Base-by-base conservation (phyloP, 2,797 vertebrate genomes). In the Sitta carolinensis region DNA sequence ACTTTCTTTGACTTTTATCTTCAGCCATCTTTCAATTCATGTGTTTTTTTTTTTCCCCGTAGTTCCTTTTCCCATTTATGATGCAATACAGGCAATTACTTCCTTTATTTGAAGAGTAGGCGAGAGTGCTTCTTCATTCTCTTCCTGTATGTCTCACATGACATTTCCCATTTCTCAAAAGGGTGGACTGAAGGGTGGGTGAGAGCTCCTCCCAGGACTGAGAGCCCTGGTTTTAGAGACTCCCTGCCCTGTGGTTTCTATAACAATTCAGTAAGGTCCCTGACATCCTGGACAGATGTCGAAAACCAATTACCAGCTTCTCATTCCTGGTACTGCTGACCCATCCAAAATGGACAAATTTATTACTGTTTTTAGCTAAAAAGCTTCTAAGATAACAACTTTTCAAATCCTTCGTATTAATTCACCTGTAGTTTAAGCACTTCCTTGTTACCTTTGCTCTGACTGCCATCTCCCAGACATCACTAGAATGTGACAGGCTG, bases 41-140 rank as follows among this genome's bases (percentile, higher is more conserved):
- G 14, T 52, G 17, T 6, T 25, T 57, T 72, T 82, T 82, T 36
- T 45, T 4, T 2, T 5, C 23, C 30, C 9, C 13, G 26, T 61
- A 32, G 45, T 87, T 90, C 83, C 34, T 89, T 78, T 93, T 94
- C 74, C 67, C 10, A 22, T 67, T 67, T 16, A 7, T 74, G 78
- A 51, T 92, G 72, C 45, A 83, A 83, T 87, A 58, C 38, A 58
- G 43, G 78, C 74, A 67, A 95, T 94, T 90, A 36, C 81, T 95
- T 96, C 90, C 93, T 96, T 84, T 95, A 93, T 95, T 90, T 94
- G 78, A 91, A 34, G 47, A 80, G 83, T 3, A 91, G 69, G 83
- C 76, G 55, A 45, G 67, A 73, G 67, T 77, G 47, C 43, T 74
- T 67, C 21, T 82, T 91, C 52, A 43, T 94, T 90, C 66, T 62